Conservation (phyloP, 2,888 invertebrate species). For the Odontomyia ornata region DNA sequence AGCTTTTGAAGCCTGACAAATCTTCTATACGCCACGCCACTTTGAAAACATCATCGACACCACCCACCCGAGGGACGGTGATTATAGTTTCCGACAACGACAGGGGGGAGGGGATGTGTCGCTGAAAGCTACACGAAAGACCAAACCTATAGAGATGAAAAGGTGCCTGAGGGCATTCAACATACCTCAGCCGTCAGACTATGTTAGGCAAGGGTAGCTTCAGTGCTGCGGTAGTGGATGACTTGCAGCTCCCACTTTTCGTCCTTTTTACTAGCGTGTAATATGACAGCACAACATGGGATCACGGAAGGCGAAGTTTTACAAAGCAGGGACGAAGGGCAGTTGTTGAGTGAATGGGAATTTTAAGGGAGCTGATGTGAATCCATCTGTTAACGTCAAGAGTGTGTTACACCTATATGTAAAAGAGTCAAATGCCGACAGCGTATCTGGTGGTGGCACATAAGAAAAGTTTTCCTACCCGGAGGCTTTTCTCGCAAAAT, state of each 20-base stretch:
- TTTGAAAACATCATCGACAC: conserved; percentile 44
- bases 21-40: conserved; percentile 41
- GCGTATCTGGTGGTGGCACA: neutral
- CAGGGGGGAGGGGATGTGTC: neutral
- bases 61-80: conserved; percentile 20
- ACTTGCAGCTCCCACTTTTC: neutral
- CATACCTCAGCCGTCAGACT: neutral
- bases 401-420: conserved; percentile 33
- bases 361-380: conserved; percentile 21
- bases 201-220: neutral
- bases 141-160: neutral
- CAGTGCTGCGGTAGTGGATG: neutral
- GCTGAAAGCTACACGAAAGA: neutral
- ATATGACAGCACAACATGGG: neutral
- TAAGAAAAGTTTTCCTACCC: conserved; percentile 26
- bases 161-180: neutral
- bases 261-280: neutral
- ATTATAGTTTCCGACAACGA: conserved; percentile 20
- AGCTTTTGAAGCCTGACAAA: conserved; percentile 49
- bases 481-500: conserved; percentile 35
- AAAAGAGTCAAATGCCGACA: conserved; percentile 20
- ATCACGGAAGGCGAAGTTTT: neutral
- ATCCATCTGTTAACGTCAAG: conserved; percentile 43
- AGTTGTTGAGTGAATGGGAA: conserved; percentile 22
- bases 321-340: neutral